Base-by-base conservation (phyloP, 2,113 vertebrate species). In the Amphiprion ocellaris region DNA sequence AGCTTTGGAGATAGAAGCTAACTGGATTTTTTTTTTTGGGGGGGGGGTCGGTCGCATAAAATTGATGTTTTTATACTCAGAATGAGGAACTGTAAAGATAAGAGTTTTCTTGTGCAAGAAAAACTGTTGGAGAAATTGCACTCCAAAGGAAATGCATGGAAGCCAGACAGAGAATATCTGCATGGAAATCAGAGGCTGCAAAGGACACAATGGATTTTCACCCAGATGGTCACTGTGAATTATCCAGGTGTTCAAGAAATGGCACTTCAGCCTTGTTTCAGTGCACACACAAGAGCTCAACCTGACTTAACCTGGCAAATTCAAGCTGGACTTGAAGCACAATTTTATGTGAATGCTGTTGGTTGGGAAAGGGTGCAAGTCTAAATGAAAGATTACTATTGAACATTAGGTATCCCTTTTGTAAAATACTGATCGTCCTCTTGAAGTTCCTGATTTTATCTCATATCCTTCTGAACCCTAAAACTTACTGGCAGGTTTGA, bases 61-160 rank as follows among this genome's bases (percentile, higher is more conserved):
- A 67, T 14, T 55, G n/a, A 65, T 23, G 50, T 44, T 88, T 84
- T 54, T 52, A 70, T 66, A 75, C 56, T 23, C 9, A 30, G 23
- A 21, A 44, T 47, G 52, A 62, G 39, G 47, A 74, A 69, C 5
- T 49, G 28, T 16, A 21, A 33, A 69, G 70, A 65, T 81, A 55
- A 77, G 56, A 69, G 56, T 52, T 69, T 47, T 61, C 24, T 79
- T 65, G 47, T 41, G 44, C 4, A 0, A 30, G 58, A 61, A 47
- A 49, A 74, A 61, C 1, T 6, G 7, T 39, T 30, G 9, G 49
- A 11, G 21, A 23, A 54, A 53, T 1, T 49, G 28, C 7, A 17
- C 30, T 28, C 11, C 33, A 44, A 44, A 44, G 41, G 14, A 44
- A 3, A 12, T 44, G 41, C 14, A 4, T 14, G 41, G 41, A 44